Conservation (phyloP, 2,888 invertebrate genomes). For the Autographa gamma region DNA sequence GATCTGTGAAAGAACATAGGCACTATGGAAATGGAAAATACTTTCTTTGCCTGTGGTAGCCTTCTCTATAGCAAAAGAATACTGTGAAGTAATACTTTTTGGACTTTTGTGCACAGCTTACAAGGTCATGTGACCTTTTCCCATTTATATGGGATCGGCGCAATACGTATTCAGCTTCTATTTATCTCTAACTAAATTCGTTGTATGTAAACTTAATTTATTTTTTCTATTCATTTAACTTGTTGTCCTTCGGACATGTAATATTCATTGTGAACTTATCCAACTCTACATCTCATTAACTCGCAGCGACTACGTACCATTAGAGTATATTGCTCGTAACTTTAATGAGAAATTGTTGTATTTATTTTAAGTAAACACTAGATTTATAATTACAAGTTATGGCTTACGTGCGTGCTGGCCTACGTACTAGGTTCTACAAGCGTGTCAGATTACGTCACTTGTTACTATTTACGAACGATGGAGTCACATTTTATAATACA, state of each 20-base stretch:
- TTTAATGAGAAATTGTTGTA: background rate
- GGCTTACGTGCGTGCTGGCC: constrained; percentile 6
- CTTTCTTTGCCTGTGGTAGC: background rate
- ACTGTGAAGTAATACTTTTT: no score
- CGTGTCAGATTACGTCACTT: constrained; percentile 38
- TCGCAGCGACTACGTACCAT: no score
- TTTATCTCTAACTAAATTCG: background rate
- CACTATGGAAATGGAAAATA: no score
- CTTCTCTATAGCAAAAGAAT: background rate
- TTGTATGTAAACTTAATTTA: background rate
- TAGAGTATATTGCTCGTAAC: background rate
- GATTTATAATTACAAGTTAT: background rate
- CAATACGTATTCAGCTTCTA: no score
- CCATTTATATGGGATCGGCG: background rate
- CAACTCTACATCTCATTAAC: background rate
- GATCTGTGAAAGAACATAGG: no score
- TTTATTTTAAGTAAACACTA: constrained; percentile 8
- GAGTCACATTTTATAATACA: constrained; percentile 40
- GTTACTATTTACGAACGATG: constrained; percentile 44
- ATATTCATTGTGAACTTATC: background rate
- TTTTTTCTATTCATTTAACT: background rate
- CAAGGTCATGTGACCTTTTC: constrained; percentile 1
- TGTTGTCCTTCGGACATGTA: background rate
- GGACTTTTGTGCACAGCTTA: background rate
- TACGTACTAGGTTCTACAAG: constrained; percentile 13